Conservation (phyloP, 2,888 invertebrate species). For the Dusona sp. region DNA sequence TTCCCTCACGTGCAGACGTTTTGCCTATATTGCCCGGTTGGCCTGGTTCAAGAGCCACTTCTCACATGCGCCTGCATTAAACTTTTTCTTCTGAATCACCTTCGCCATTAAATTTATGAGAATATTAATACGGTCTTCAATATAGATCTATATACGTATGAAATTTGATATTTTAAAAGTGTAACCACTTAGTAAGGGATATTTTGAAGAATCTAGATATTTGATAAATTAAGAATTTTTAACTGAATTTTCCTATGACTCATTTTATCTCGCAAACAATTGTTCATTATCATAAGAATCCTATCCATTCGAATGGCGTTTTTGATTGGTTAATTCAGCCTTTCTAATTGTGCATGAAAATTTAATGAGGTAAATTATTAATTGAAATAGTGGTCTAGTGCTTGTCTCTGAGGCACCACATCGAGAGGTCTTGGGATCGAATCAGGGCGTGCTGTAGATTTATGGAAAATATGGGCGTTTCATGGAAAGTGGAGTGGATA, state of each 20-base stretch:
- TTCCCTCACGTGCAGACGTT: background rate
- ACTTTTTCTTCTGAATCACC: background rate
- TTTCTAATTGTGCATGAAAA: background rate
- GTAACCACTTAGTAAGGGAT: background rate
- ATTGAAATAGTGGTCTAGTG: background rate
- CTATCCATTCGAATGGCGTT: background rate
- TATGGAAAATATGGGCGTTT: background rate
- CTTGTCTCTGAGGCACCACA: background rate
- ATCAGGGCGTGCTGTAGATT: background rate
- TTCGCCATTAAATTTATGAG: background rate
- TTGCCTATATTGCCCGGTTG: slow-evolving; percentile 2
- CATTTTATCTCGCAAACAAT: background rate
- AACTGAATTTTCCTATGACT: background rate
- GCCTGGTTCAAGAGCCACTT: slow-evolving; percentile 4
- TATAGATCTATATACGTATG: background rate
- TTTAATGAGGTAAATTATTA: background rate
- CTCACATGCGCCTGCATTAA: background rate
- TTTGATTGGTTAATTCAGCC: background rate
- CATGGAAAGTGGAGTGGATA: background rate
- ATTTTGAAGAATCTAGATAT: background rate
- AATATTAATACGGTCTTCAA: background rate
- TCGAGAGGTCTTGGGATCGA: background rate
- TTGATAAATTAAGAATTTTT: background rate
- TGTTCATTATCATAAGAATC: background rate
- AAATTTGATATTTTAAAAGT: background rate